Percentiles rank a stretch among this genome's conserved stretches.
Conservation (phyloP, 2,797 vertebrate genomes). For the Chlorospingus flavigularis region DNA sequence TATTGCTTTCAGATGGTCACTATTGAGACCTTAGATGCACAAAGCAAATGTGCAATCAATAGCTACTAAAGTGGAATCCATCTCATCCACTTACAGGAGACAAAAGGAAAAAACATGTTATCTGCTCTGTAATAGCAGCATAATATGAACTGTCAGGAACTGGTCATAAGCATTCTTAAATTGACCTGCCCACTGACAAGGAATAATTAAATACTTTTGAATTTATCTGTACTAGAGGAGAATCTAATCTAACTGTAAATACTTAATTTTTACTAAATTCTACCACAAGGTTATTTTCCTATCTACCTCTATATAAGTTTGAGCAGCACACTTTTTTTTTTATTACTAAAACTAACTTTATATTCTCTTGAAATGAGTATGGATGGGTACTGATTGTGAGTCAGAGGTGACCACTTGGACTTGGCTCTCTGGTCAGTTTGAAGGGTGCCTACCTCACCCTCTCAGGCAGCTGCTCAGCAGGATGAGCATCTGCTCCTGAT, state of each 20-base stretch:
- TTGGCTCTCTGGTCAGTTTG: neutral
- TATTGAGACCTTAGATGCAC: neutral
- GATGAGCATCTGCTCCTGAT: accelerated
- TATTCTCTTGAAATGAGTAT: neutral
- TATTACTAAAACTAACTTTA: neutral
- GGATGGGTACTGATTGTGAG: neutral
- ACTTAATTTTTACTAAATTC: neutral
- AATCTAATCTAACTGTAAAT: neutral
- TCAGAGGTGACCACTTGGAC: neutral
- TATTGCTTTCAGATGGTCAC: neutral
- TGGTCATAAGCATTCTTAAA: neutral
- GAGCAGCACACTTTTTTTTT: neutral
- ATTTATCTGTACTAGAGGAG: neutral
- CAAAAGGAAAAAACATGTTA: neutral
- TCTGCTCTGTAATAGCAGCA: neutral
- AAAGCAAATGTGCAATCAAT: neutral
- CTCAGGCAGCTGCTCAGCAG: neutral
- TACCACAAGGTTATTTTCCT: neutral
- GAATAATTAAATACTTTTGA: neutral
- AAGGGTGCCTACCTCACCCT: neutral
- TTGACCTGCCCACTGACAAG: accelerated
- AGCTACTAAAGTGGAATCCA: neutral
- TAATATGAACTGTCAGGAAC: neutral
- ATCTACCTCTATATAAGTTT: neutral
- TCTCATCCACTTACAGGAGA: neutral